These are phyloP conservation scores for Drosophila planitibia DNA, from an alignment of 2,888 invertebrate species.

Conservation along the genomic window DNA sequence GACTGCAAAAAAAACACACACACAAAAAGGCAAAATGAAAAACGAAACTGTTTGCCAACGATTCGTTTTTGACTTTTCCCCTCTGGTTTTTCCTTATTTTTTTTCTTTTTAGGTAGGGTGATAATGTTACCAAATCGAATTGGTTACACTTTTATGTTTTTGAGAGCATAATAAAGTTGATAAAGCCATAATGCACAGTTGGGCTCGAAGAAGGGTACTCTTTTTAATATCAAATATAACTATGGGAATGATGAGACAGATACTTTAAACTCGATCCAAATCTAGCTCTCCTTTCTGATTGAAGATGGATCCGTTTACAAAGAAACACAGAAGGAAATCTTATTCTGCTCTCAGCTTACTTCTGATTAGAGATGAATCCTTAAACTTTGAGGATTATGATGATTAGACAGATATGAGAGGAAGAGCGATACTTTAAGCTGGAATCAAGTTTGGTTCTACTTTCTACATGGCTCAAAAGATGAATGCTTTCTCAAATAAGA, in stretches of 20 bases:
- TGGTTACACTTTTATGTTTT: constrained; percentile 13
- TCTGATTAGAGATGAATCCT: background rate
- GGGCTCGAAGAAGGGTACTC: background rate
- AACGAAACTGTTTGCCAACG: constrained; percentile 42
- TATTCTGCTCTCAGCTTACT: background rate
- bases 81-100: background rate
- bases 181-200: constrained; percentile 5
- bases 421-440: background rate
- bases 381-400: background rate
- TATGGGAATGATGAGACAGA: background rate
- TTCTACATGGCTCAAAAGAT: background rate
- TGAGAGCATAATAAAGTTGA: constrained; percentile 24
- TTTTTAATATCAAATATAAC: background rate
- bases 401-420: background rate
- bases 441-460: background rate
- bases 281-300: background rate
- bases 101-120: background rate
- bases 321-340: background rate
- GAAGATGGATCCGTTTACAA: background rate
- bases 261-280: background rate
- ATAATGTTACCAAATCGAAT: constrained; percentile 22
- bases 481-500: background rate
- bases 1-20: background rate
- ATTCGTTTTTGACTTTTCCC: constrained; percentile 26
- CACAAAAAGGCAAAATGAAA: background rate